Base-by-base conservation (phyloP, 1,140 invertebrate species). In the Aphidius ervi region DNA sequence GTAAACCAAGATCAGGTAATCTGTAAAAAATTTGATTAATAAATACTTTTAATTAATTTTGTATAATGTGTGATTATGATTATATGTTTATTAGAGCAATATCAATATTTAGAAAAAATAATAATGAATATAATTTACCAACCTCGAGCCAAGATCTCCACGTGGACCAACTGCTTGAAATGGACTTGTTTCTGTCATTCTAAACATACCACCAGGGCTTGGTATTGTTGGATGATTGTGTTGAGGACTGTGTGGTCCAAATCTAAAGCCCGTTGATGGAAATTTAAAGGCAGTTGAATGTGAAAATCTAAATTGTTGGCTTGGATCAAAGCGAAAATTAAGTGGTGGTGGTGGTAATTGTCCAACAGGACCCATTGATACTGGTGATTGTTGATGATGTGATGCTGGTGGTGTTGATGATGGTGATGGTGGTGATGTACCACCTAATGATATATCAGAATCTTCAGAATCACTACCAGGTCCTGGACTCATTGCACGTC, bases 141-240 rank as follows among this genome's bases (percentile, higher is more conserved):
- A 78, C 78, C 78, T 77, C 16, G 78, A 78, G 16, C 77, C 75
- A 10, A 79, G 70, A 66, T 80, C 78, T 56, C 76, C 78, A 20
- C 77, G 68, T 10, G 77, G 77, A 49, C 78, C 78, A 47, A 80
- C 77, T 9, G 78, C 78, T 54, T 80, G 78, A 49, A 80, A 80
- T 43, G 78, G 77, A 62, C 78, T 79, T 9, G 75, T 76, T 61
- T 80, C 78, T 23, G 77, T 71, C 46, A 78, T 67, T 71, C 78
- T 79, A 66, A 80, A 80, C 56, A 80, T 78, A 9, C 75, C 74
- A 6, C 74, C 73, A 39, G 70, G 69, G 46, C 67, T 65, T 2
- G 60, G 60, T 45, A 77, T 74, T 48, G 70, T 77, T 10, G 74
- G 73, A 60, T 78, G 77, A 65, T 78, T 78, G 66, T 78, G 75